Base-by-base conservation (phyloP, 2,797 vertebrate species). In the Argyrosomus regius region DNA sequence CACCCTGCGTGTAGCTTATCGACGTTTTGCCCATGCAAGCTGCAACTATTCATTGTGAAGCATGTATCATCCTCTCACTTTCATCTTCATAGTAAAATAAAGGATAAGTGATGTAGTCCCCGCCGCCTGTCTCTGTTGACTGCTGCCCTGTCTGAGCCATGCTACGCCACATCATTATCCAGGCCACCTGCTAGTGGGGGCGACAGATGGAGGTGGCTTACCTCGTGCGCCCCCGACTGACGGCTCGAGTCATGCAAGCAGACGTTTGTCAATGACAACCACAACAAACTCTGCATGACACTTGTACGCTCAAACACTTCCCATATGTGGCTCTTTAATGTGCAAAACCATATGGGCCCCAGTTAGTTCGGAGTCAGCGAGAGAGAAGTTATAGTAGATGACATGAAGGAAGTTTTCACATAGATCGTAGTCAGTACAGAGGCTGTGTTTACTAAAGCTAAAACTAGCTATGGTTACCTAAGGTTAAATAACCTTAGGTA, bases 161-260 rank as follows among this genome's bases (percentile, higher is more conserved):
- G 50, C 72, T 71, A 72, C 12, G 28, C 57, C 78, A 79, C 83
- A 85, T 92, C 88, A 92, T 91, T 92, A 92, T 90, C 89, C 79
- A 74, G 75, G 56, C 87, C 89, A 89, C 91, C 90, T 92, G 88
- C 89, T 82, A 60, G 80, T 7, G 70, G 64, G 64, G 65, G 50
- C 71, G 45, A 84, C 92, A 93, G 91, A 92, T 92, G 91, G 89
- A 70, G 81, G 73, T 85, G 69, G 88, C 84, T 86, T 89, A 92
- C 88, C 87, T 92, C 64, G 62, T 43, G 59, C 80, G 75, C 84
- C 84, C 85, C 87, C 89, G 26, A 82, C 89, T 85, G 88, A 89
- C 81, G 63, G 77, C 75, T 73, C 35, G 24, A 87, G 74, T 77
- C 83, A 76, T 52, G 52, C 54, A 20, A 79, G 87, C 88, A 89